phyloP scores from a whole-genome alignment of 2,888 invertebrate species.

The Drosophila imparisetae region DNA sequence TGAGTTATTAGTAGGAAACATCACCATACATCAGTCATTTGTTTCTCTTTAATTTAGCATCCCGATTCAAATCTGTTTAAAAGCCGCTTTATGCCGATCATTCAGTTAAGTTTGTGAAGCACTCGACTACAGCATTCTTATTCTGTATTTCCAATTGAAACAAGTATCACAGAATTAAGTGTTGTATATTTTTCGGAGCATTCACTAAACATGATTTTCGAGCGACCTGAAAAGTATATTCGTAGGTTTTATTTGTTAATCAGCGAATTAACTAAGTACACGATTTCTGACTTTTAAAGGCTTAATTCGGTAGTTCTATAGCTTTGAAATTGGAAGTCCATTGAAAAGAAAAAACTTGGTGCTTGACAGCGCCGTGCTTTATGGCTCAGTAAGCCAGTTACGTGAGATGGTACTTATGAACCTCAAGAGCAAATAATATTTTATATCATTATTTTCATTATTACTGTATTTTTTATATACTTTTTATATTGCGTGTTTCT shows the following conservation, averaged over 20 bases:
- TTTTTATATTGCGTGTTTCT: not conserved
- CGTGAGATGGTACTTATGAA: not conserved
- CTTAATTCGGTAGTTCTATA: not conserved
- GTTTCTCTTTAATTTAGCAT: no score
- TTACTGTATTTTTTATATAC: not conserved
- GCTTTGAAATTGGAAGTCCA: not conserved
- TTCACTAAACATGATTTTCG: not conserved
- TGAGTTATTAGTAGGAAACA: no score
- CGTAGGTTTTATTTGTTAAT: not conserved
- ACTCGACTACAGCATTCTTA: no score
- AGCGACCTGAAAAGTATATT: not conserved
- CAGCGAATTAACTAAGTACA: not conserved
- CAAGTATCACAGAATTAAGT: not conserved
- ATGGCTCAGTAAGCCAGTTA: conserved; percentile 10
- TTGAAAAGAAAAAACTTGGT: not conserved
- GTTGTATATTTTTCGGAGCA: conserved; percentile 24
- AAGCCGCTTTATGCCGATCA: no score
- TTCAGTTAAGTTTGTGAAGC: no score
- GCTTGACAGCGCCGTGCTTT: not conserved
- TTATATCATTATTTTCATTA: not conserved
- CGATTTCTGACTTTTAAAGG: not conserved
- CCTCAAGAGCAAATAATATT: not conserved
- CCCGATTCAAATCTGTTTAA: no score
- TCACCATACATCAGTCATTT: no score
- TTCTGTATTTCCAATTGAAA: not conserved